Evolutionary conservation across 2,113 vertebrate species (phyloP).

Genomic region (Chrysemys picta): DNA sequence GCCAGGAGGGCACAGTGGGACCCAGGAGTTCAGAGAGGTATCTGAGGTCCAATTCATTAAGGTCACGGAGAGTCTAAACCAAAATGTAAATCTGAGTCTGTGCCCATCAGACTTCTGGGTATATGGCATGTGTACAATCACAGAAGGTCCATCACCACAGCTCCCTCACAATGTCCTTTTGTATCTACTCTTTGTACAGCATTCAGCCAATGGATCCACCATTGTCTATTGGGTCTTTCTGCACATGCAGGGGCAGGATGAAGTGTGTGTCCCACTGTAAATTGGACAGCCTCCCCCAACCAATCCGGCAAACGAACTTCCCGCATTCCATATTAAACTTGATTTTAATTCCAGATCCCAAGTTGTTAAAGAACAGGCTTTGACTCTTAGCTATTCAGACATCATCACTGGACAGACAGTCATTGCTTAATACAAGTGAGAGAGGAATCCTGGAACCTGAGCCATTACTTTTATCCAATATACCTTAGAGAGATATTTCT

Average conservation of each 20-base stretch:
- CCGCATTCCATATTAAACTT: not conserved
- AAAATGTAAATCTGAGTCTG: not conserved
- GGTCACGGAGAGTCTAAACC: not conserved
- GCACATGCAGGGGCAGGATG: not conserved
- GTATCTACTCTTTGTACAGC: not conserved
- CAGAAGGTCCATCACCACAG: not conserved
- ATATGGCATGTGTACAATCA: not conserved
- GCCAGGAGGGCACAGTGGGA: not conserved
- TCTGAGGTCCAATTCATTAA: not conserved
- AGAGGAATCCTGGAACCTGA: constrained; percentile 23
- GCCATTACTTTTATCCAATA: constrained; percentile 29
- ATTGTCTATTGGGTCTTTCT: not conserved
- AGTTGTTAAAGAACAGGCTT: not conserved
- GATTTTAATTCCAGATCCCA: not conserved
- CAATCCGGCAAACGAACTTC: not conserved
- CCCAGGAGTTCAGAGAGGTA: not conserved
- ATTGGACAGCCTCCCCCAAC: too few species aligned
- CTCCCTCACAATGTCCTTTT: not conserved
- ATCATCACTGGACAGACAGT: constrained; percentile 2
- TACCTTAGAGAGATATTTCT: constrained; percentile 34
- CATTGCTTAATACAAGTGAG: not conserved
- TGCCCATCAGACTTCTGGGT: not conserved
- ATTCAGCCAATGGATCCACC: not conserved
- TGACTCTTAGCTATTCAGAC: not conserved
- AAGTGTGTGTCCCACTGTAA: not conserved